A percentile compares a stretch with the other conserved stretches of the same genome.
Conservation (phyloP, 2,797 vertebrate species). For the Tachyglossus aculeatus region DNA sequence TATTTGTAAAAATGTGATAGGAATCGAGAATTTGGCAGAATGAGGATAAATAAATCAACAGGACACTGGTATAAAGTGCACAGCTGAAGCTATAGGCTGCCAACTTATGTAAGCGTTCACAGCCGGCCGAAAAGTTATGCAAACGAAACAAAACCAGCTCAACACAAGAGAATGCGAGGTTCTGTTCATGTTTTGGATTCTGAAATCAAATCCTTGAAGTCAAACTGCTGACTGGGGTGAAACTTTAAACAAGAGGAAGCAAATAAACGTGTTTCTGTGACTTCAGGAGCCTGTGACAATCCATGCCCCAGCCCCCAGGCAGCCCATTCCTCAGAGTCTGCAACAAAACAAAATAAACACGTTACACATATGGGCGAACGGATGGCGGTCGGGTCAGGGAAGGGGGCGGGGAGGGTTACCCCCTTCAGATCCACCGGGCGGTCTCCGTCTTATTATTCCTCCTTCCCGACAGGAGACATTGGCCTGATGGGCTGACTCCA, state of each 20-base stretch:
- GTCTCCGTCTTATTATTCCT: not conserved
- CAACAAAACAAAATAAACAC: not conserved
- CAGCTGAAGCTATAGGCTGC: conserved; percentile 41
- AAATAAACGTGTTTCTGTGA: conserved; percentile 10
- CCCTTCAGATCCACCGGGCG: not conserved
- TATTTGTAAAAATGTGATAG: conserved; percentile 54
- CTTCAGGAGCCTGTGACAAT: not conserved
- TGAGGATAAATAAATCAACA: conserved; percentile 44
- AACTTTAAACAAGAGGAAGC: conserved; percentile 30
- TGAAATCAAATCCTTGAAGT: conserved; percentile 32
- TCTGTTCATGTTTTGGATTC: not conserved
- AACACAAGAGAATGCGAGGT: conserved; percentile 11
- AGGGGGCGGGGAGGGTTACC: not conserved
- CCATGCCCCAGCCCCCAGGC: not conserved
- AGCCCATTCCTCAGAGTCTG: not conserved
- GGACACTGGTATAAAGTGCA: conserved; percentile 45
- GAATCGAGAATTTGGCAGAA: too few relatives aligned
- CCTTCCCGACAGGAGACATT: not conserved
- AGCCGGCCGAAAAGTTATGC: conserved; percentile 14
- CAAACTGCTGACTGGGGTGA: conserved; percentile 42
- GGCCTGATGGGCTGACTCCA: not conserved
- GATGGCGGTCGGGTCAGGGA: too few relatives aligned
- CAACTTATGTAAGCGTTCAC: not conserved
- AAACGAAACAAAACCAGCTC: conserved; percentile 15
- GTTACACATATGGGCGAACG: not conserved